Conservation (phyloP, 2,113 vertebrate genomes). For the Amphilophus citrinellus region DNA sequence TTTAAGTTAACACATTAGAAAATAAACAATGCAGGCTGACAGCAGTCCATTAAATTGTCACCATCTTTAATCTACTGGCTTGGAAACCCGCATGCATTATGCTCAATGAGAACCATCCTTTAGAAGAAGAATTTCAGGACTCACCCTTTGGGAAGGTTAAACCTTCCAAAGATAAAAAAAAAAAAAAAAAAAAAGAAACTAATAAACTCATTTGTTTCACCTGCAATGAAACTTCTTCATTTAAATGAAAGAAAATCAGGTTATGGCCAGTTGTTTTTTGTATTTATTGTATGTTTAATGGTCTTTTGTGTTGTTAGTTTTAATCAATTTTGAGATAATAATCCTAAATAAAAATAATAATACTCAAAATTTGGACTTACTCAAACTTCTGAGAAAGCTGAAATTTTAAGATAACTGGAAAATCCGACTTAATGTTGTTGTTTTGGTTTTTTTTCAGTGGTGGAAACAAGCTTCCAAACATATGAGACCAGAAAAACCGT, state of each 20-base stretch:
- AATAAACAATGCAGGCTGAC: neutral
- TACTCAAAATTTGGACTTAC: too few species aligned
- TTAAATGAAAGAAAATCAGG: neutral
- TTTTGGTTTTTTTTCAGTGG: too few species aligned
- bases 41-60: too few species aligned
- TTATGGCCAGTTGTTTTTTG: too few species aligned
- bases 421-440: too few species aligned
- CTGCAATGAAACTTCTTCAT: neutral
- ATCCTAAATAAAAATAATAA: too few species aligned
- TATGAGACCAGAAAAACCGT: too few species aligned
- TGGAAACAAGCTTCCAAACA: too few species aligned
- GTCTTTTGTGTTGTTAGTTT: neutral
- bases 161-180: neutral
- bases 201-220: neutral
- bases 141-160: neutral
- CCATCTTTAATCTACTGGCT: neutral
- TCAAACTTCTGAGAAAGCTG: too few species aligned
- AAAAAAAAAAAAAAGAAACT: neutral
- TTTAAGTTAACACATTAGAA: neutral
- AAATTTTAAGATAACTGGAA: too few species aligned
- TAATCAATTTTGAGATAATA: neutral
- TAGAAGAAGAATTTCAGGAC: neutral
- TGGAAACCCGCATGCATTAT: neutral
- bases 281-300: neutral
- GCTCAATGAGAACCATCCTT: neutral